These are phyloP conservation scores for Gisinianus flammeolus DNA, from an alignment of 2,888 invertebrate genomes.

Conservation along the genomic window DNA sequence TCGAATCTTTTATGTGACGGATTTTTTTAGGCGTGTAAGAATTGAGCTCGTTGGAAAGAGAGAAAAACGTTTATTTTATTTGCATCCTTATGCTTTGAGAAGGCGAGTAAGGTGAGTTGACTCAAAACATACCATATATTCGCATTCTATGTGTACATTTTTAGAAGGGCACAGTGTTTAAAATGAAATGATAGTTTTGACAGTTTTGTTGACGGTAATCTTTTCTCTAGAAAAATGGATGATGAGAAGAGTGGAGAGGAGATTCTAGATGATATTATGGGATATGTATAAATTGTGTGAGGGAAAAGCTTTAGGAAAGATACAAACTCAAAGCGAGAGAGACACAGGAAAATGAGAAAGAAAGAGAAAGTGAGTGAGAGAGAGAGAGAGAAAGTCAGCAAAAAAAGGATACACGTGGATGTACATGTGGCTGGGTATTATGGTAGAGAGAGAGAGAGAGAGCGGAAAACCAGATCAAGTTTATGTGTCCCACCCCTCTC, in stretches of 20 bases:
- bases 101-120: background rate
- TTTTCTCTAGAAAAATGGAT: background rate
- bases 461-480: background rate
- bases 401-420: too few species aligned
- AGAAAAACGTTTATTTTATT: background rate
- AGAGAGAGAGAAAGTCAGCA: background rate
- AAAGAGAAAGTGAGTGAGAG: background rate
- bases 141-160: too few species aligned
- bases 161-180: too few species aligned
- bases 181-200: conserved; percentile 2
- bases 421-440: too few species aligned
- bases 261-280: background rate
- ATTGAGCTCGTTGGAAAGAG: background rate
- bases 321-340: background rate
- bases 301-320: background rate
- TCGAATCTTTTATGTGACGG: background rate
- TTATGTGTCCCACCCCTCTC: conserved; percentile 24
- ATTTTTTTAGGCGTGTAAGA: background rate
- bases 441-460: background rate
- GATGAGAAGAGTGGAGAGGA: background rate
- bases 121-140: too few species aligned
- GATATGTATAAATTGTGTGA: background rate
- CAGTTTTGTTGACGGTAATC: conserved; percentile 5
- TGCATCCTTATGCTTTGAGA: background rate
- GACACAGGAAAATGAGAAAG: background rate